These are phyloP conservation scores for Piliocolobus tephrosceles DNA, from an alignment of 2,113 vertebrate genomes.

Conservation along the genomic window DNA sequence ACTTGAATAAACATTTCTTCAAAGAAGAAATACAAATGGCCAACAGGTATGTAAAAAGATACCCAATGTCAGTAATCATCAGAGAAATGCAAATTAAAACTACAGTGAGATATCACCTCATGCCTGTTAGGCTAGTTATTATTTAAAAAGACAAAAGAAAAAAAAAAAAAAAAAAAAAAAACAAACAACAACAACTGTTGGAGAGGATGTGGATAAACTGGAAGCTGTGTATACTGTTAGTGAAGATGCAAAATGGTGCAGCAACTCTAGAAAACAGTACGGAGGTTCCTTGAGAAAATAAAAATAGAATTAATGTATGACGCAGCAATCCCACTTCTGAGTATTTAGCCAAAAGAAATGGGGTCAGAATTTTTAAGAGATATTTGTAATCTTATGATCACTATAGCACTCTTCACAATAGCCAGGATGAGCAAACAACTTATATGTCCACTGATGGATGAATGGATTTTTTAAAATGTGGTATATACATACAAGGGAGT, in stretches of 20 bases:
- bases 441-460: background rate
- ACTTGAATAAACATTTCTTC: background rate
- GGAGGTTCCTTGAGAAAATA: background rate
- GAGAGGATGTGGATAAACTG: background rate
- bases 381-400: background rate
- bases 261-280: no score
- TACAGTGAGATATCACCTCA: background rate
- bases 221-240: background rate
- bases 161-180: background rate
- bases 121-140: background rate
- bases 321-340: background rate
- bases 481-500: background rate
- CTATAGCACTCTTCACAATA: background rate
- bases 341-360: background rate
- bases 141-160: background rate
- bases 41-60: background rate
- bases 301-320: background rate
- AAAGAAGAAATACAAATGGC: background rate
- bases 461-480: background rate
- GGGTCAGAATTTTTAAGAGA: background rate
- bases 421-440: background rate
- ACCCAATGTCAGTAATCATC: background rate
- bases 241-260: background rate
- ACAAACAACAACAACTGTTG: background rate
- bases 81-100: background rate